Conservation (phyloP, 2,113 vertebrate species). For the Spea bombifrons region DNA sequence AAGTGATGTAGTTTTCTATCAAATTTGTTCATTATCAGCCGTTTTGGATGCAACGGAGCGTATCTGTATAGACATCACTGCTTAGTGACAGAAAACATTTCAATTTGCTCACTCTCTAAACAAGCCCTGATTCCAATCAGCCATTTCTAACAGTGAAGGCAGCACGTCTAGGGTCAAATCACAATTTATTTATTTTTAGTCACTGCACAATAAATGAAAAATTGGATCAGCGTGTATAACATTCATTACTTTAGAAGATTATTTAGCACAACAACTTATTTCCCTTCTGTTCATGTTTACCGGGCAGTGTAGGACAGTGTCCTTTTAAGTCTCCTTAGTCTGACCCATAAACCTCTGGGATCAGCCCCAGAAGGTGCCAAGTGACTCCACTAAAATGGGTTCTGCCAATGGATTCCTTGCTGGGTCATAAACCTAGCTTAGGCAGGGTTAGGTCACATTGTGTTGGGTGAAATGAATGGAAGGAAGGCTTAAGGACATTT, state of each 20-base stretch:
- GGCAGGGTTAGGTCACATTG: no score
- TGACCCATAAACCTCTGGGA: no score
- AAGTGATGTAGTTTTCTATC: slow-evolving; percentile 36
- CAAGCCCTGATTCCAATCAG: slow-evolving; percentile 46
- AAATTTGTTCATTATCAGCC: slow-evolving; percentile 47
- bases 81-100: slow-evolving; percentile 48
- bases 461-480: no score
- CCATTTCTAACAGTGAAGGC: slow-evolving; percentile 42
- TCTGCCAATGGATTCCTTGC: no score
- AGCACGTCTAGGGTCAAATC: slow-evolving; percentile 44
- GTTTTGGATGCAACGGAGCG: slow-evolving; percentile 42
- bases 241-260: slow-evolving; percentile 9
- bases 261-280: slow-evolving; percentile 15
- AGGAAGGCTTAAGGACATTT: no score
- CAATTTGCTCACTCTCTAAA: slow-evolving; percentile 44
- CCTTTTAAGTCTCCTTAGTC: no score
- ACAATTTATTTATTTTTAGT: slow-evolving; percentile 47
- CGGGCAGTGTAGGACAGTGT: no score
- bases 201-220: slow-evolving; percentile 37
- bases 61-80: slow-evolving; percentile 46
- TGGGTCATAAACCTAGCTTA: no score
- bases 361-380: no score
- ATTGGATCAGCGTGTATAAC: slow-evolving; percentile 20
- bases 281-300: background rate
- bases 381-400: no score